Evolutionary conservation across 2,888 invertebrate species (phyloP).

Genomic region (Ectemnius lituratus): DNA sequence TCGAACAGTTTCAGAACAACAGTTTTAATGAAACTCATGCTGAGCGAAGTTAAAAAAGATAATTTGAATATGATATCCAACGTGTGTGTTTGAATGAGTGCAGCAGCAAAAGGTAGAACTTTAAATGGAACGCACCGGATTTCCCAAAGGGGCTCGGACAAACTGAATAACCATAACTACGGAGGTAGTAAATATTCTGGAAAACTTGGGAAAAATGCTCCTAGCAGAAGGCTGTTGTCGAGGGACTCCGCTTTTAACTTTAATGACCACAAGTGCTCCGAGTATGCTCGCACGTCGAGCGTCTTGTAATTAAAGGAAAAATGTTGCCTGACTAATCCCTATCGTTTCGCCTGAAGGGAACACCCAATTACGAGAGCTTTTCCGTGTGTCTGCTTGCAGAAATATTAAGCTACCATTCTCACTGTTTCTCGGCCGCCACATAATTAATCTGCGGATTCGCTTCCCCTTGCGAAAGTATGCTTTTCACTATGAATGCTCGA

Average conservation of each 20-base stretch:
- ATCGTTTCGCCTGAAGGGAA: conserved; percentile 13
- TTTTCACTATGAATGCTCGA: conserved; percentile 3
- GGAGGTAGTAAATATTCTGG: no score
- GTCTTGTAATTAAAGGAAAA: conserved; percentile 24
- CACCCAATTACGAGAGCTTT: conserved; percentile 29
- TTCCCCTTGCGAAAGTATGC: conserved; percentile 34
- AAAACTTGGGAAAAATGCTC: no score
- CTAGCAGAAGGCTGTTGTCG: no score
- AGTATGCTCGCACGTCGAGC: background rate
- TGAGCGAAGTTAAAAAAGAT: no score
- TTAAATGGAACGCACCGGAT: background rate
- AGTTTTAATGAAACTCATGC: no score
- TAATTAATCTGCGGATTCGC: conserved; percentile 42
- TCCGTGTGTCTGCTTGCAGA: conserved; percentile 25
- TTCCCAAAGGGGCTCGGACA: background rate
- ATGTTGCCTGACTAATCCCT: conserved; percentile 11
- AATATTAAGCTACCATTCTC: conserved; percentile 30
- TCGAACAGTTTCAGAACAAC: no score
- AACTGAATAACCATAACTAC: no score
- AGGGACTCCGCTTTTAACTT: no score
- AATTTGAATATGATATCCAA: no score
- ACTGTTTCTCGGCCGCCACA: conserved; percentile 28
- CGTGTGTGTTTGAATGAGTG: background rate
- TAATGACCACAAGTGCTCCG: background rate
- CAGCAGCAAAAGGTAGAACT: background rate